Evolutionary conservation across 1,140 invertebrate genomes (phyloP).

Genomic region (Grapholita molesta): DNA sequence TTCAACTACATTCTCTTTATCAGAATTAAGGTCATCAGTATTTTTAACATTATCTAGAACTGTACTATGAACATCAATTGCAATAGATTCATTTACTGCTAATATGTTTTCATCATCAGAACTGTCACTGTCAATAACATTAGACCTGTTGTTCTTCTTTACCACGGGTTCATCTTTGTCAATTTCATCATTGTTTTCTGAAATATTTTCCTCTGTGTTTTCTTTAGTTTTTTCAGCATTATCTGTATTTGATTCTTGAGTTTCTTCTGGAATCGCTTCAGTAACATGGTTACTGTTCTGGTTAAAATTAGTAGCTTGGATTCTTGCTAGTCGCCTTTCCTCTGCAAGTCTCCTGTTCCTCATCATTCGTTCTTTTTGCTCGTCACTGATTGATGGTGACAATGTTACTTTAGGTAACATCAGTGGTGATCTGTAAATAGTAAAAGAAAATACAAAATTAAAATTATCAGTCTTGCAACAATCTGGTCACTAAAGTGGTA

Average conservation of each 20-base stretch:
- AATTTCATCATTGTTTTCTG: conserved; percentile 11
- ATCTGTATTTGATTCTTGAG: conserved; percentile 10
- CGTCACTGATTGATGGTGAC: conserved; percentile 67
- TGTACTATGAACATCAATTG: conserved; percentile 28
- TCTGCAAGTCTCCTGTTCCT: conserved; percentile 66
- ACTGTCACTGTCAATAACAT: conserved; percentile 59
- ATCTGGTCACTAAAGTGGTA: too few species aligned
- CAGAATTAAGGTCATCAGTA: conserved; percentile 23
- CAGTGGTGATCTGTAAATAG: conserved; percentile 29
- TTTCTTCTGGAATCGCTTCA: background rate
- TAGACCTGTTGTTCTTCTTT: conserved; percentile 40
- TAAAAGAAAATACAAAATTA: too few species aligned
- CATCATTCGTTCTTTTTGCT: conserved; percentile 69
- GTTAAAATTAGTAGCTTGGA: conserved; percentile 30
- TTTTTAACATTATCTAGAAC: conserved; percentile 2
- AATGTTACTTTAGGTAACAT: conserved; percentile 51
- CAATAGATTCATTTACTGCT: conserved; percentile 27
- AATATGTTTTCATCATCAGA: conserved; percentile 47
- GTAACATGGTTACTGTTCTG: background rate
- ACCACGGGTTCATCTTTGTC: conserved; percentile 20
- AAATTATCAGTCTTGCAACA: too few species aligned
- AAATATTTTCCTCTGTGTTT: conserved; percentile 4
- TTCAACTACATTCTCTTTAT: conserved; percentile 15
- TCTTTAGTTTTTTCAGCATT: conserved; percentile 19
- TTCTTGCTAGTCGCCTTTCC: conserved; percentile 59